Evolutionary conservation across 2,888 invertebrate genomes (phyloP).

Genomic region (Mimumesa dahlbomi): DNA sequence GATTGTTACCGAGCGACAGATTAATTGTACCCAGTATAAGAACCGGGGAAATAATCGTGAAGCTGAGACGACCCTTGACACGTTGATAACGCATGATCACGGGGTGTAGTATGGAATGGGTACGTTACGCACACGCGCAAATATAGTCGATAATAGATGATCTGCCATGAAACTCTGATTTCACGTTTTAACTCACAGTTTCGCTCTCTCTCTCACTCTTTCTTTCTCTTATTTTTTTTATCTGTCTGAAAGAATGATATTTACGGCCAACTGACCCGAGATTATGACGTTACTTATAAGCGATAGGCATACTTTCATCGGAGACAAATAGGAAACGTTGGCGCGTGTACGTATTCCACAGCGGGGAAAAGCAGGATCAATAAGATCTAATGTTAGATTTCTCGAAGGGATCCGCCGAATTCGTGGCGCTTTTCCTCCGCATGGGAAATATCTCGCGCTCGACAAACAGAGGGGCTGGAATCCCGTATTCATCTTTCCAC

Average conservation of each 20-base stretch:
- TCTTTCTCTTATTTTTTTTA: no score
- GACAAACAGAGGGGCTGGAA: constrained; percentile 47
- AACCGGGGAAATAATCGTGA: constrained; percentile 25
- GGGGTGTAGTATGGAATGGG: constrained; percentile 34
- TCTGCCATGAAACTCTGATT: no score
- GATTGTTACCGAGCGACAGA: constrained; percentile 45
- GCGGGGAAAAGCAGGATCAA: constrained; percentile 12
- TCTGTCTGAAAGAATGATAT: no score
- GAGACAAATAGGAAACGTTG: constrained; percentile 19
- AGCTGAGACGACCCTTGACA: constrained; percentile 51
- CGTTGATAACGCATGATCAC: constrained; percentile 42
- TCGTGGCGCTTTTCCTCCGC: constrained; percentile 20
- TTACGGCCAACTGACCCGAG: no score
- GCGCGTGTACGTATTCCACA: not conserved
- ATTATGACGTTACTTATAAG: no score
- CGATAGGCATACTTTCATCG: no score
- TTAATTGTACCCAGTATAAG: constrained; percentile 49
- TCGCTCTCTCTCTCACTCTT: no score
- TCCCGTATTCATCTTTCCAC: constrained; percentile 25
- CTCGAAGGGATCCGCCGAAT: constrained; percentile 10
- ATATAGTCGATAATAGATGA: constrained; percentile 42
- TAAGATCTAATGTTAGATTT: constrained; percentile 45
- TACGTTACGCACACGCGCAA: constrained; percentile 35
- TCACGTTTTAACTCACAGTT: no score
- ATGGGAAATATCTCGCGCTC: constrained; percentile 39